phyloP scores from a whole-genome alignment of 2,113 vertebrate genomes.

The Limnothrissa miodon region DNA sequence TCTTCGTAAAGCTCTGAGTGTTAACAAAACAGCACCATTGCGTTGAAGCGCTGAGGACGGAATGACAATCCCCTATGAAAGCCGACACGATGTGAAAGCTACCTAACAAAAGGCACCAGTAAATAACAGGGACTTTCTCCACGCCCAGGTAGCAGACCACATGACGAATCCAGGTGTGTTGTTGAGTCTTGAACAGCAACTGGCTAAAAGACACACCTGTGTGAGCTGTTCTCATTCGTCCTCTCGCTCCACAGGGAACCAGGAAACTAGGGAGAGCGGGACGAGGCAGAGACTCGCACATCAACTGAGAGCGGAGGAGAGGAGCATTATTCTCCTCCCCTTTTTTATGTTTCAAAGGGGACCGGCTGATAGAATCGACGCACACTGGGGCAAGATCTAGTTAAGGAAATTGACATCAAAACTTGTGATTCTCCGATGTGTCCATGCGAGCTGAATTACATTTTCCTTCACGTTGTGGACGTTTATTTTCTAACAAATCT shows the following conservation, averaged over 20 bases:
- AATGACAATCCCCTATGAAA: constrained; percentile 40
- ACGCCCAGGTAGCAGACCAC: constrained; percentile 78
- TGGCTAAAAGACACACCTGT: constrained; percentile 65
- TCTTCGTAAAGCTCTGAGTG: constrained; percentile 29
- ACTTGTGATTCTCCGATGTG: neutral
- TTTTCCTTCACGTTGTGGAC: neutral
- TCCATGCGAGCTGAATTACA: neutral
- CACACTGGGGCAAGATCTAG: constrained; percentile 4
- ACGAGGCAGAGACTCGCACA: constrained; percentile 38
- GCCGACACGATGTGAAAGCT: constrained; percentile 32
- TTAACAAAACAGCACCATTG: constrained; percentile 43
- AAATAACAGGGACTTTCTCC: constrained; percentile 60
- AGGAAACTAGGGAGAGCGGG: constrained; percentile 41
- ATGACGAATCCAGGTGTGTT: constrained; percentile 73
- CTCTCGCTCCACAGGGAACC: constrained; percentile 28
- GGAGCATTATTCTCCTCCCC: constrained; percentile 55
- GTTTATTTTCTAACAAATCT: constrained; percentile 26
- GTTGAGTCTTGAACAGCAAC: constrained; percentile 21
- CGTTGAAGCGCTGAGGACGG: constrained; percentile 54
- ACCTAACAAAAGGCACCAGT: constrained; percentile 58
- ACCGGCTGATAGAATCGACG: constrained; percentile 36
- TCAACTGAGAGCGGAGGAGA: constrained; percentile 27
- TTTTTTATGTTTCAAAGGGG: constrained; percentile 34
- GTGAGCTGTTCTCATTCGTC: constrained; percentile 60
- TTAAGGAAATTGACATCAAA: neutral